Base-by-base conservation (phyloP, 2,888 invertebrate species). In the Calliopum simillimum region DNA sequence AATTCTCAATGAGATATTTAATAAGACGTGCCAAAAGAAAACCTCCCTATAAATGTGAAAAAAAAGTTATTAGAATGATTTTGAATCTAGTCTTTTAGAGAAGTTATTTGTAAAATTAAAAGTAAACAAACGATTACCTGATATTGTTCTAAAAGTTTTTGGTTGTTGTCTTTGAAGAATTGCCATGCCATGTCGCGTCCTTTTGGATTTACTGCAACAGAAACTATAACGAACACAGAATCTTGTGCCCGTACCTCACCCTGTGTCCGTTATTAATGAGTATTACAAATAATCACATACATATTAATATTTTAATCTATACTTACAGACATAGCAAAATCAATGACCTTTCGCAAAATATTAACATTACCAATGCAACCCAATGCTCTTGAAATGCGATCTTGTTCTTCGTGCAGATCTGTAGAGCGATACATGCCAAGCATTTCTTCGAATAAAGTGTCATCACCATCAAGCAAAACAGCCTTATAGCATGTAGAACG, bases 401-500 rank as follows among this genome's bases (percentile, higher is more conserved):
- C 95, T 85, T 96, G 96, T 85, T 98, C 98, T 86, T 98, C 98
- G 80, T 96, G 95, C 76, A 97, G 87, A 87, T 97, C 97, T 6
- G 94, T 91, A 61, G 92, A 91, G 76, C 93, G 90, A 87, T 97
- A 95, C 75, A 96, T 86, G 81, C 90, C 88, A 75, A 97, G 87
- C 91, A 98, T 91, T 49, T 91, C 90, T 66, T 94, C 89, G 81
- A 92, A 96, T 14, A 92, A 91, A 14, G 87, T 86, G 73, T 90
- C 90, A 82, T 93, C 94, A 19, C 92, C 91, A 62, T 89, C 89
- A 75, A 89, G 88, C 69, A 96, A 88, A 58, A 94, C 94, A 4
- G 95, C 94, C 82, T 92, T 91, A 87, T 97, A 98, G 78, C 96
- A 96, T 72, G 94, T 91, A 78, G 91, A 91, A 73, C 96, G 91